phyloP scores from a whole-genome alignment of 2,888 invertebrate species.

The Teleiodes luculella region DNA sequence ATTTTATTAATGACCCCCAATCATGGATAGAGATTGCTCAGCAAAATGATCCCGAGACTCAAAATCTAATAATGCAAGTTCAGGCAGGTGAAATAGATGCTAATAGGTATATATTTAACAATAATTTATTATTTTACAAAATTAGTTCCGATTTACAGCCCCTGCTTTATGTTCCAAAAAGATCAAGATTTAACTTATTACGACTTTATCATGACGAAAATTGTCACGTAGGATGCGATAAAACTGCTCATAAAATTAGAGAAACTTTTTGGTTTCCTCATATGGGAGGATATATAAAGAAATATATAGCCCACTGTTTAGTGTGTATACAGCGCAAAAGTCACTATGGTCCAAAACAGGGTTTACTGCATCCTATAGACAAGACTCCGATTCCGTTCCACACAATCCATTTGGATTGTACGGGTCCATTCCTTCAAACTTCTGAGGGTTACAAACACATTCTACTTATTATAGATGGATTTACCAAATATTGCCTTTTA shows the following conservation, averaged over 20 bases:
- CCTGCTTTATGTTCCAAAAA: slow-evolving; percentile 27
- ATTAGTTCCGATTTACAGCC: slow-evolving; percentile 8
- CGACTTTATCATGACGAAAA: slow-evolving; percentile 28
- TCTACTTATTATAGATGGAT: slow-evolving; percentile 30
- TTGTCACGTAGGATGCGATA: slow-evolving; percentile 20
- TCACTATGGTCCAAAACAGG: slow-evolving; percentile 25
- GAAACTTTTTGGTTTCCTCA: slow-evolving; percentile 31
- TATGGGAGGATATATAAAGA: slow-evolving; percentile 18
- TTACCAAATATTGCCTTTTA: slow-evolving; percentile 34
- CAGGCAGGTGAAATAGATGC: slow-evolving; percentile 21
- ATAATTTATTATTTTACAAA: slow-evolving; percentile 25
- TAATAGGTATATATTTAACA: slow-evolving; percentile 20
- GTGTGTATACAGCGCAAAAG: slow-evolving; percentile 20
- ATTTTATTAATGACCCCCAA: slow-evolving; percentile 15
- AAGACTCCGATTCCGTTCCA: slow-evolving; percentile 31
- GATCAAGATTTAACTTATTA: slow-evolving; percentile 20
- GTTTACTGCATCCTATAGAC: slow-evolving; percentile 23
- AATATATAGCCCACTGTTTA: slow-evolving; percentile 24
- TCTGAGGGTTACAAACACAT: slow-evolving; percentile 29
- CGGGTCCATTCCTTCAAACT: slow-evolving; percentile 28
- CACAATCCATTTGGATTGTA: slow-evolving; percentile 34
- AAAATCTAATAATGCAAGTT: slow-evolving; percentile 17
- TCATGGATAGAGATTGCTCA: slow-evolving; percentile 26
- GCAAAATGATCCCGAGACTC: slow-evolving; percentile 24
- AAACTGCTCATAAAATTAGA: slow-evolving; percentile 18